phyloP scores from a whole-genome alignment of 2,888 invertebrate species.

The Tenodera sinensis region DNA sequence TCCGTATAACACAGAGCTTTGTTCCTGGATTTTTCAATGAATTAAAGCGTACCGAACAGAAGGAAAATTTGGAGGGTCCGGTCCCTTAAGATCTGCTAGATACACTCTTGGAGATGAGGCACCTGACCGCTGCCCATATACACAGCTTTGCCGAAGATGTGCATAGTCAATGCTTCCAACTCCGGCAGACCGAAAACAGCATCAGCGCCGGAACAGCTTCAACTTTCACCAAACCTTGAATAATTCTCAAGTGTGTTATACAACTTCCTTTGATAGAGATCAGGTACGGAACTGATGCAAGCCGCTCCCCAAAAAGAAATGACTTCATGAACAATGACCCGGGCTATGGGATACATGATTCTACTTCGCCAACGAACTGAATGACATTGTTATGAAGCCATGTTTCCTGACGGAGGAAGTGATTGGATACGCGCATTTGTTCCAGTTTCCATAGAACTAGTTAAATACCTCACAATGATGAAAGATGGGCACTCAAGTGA shows the following conservation, averaged over 20 bases:
- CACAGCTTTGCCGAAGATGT: background rate
- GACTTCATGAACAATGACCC: background rate
- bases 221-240: background rate
- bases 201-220: background rate
- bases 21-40: too few species aligned
- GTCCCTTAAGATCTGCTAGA: too few species aligned
- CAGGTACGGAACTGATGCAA: constrained; percentile 4
- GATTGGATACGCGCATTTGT: background rate
- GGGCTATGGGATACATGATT: background rate
- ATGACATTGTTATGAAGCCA: background rate
- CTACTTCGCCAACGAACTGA: background rate
- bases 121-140: too few species aligned
- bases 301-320: background rate
- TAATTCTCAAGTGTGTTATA: constrained; percentile 1
- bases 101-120: too few species aligned
- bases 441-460: background rate
- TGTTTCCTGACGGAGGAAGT: background rate
- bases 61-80: too few species aligned
- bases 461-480: background rate
- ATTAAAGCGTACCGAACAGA: too few species aligned
- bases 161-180: background rate
- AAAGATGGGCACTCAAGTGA: background rate
- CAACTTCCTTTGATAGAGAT: constrained; percentile 15
- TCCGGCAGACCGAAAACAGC: background rate
- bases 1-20: too few species aligned